Percentiles rank a stretch among this genome's conserved stretches.
phyloP scores from a whole-genome alignment of 2,888 invertebrate genomes.

The Flexamia atlantica region DNA sequence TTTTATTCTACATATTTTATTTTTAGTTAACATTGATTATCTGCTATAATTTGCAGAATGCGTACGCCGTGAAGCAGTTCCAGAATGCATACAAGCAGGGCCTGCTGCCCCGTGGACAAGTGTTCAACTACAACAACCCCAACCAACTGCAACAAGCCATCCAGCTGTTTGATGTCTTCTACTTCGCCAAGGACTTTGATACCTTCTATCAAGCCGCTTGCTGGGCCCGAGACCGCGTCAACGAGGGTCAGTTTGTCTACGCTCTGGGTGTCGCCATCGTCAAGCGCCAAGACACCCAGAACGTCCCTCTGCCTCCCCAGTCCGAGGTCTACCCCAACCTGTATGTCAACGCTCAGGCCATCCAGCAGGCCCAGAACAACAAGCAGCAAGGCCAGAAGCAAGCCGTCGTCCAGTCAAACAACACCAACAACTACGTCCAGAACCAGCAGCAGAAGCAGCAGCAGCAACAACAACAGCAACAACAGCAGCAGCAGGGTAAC shows the following conservation, averaged over 20 bases:
- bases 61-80: slow-evolving; percentile 79
- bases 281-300: slow-evolving; percentile 77
- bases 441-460: slow-evolving; percentile 55
- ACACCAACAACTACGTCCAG: slow-evolving; percentile 64
- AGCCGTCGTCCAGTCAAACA: slow-evolving; percentile 65
- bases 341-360: slow-evolving; percentile 71
- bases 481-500: slow-evolving; percentile 53
- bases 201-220: slow-evolving; percentile 81
- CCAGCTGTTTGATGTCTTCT: slow-evolving; percentile 82
- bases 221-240: slow-evolving; percentile 77
- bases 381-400: slow-evolving; percentile 62
- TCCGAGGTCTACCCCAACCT: slow-evolving; percentile 77
- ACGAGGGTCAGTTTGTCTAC: slow-evolving; percentile 80
- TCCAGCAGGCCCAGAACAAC: slow-evolving; percentile 62
- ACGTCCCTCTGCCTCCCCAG: slow-evolving; percentile 77
- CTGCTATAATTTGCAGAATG: slow-evolving; percentile 76
- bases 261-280: slow-evolving; percentile 77
- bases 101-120: slow-evolving; percentile 77
- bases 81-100: slow-evolving; percentile 78
- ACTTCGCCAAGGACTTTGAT: slow-evolving; percentile 84
- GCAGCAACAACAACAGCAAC: slow-evolving; percentile 54
- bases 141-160: slow-evolving; percentile 81
- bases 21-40: too few species aligned
- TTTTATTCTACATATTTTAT: too few species aligned
- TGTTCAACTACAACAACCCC: slow-evolving; percentile 81